A percentile compares a stretch with the other conserved stretches of the same genome.
These are phyloP conservation scores for Prionailurus viverrinus DNA, from an alignment of 2,113 vertebrate species.

Conservation along the genomic window DNA sequence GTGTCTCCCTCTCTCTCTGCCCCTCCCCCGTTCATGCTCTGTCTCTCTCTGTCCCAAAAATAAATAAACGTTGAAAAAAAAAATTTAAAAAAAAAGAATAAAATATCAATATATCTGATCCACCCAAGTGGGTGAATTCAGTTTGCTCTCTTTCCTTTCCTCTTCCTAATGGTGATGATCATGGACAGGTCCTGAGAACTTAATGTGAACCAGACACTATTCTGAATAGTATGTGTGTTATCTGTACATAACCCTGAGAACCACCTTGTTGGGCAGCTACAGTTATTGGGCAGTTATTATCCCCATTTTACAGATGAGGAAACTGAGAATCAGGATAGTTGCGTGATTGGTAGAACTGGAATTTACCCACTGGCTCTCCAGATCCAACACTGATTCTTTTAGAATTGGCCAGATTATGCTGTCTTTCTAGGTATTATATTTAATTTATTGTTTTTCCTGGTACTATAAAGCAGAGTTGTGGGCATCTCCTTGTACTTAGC, in stretches of 20 bases:
- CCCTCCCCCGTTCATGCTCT: no score
- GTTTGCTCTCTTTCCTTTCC: background rate
- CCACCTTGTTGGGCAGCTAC: background rate
- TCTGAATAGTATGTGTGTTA: background rate
- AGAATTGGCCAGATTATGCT: background rate
- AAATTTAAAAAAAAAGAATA: constrained; percentile 18
- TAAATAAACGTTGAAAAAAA: no score
- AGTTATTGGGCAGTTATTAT: background rate
- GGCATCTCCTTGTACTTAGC: background rate
- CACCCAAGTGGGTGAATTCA: background rate
- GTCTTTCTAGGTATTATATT: background rate
- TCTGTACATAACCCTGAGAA: background rate
- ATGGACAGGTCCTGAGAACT: background rate
- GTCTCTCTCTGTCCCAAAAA: no score
- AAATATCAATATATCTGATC: background rate
- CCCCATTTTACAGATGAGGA: background rate
- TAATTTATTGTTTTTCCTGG: background rate
- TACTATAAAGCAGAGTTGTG: background rate
- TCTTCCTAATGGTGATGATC: background rate
- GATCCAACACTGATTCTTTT: background rate
- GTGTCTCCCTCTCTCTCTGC: no score
- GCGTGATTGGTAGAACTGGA: background rate
- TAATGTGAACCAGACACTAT: background rate
- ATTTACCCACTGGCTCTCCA: background rate
- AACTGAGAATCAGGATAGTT: background rate